Conservation (phyloP, 2,888 invertebrate genomes). For the Nemotelus pantherinus region DNA sequence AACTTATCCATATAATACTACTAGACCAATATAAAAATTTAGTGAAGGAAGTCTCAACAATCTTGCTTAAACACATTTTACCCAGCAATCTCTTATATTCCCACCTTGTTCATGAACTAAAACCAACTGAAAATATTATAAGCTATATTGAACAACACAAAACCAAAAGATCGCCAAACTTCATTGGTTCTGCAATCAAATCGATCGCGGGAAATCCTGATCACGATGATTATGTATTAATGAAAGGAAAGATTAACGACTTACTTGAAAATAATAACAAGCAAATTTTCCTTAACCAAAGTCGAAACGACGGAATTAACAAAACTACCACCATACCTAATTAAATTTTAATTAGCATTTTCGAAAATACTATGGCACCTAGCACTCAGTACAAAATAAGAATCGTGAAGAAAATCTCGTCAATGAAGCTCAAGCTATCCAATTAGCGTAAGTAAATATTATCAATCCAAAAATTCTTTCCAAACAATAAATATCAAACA, state of each 20-base stretch:
- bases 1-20: too few species aligned
- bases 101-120: not conserved
- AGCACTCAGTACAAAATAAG: constrained; percentile 13
- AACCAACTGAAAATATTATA: not conserved
- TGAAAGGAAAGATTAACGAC: too few species aligned
- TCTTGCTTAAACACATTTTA: not conserved
- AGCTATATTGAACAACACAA: not conserved
- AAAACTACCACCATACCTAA: not conserved
- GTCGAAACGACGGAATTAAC: not conserved
- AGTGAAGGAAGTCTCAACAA: not conserved
- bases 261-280: too few species aligned
- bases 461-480: constrained; percentile 19
- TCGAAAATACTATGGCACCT: not conserved
- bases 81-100: not conserved
- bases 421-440: not conserved
- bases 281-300: not conserved
- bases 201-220: too few species aligned
- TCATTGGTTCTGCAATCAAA: too few species aligned
- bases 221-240: too few species aligned
- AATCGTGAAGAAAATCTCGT: not conserved
- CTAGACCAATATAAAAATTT: not conserved
- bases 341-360: not conserved
- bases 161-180: not conserved
- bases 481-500: constrained; percentile 10
- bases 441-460: not conserved